Evolutionary conservation across 2,797 vertebrate genomes (phyloP).

Genomic region (Melopsittacus undulatus): DNA sequence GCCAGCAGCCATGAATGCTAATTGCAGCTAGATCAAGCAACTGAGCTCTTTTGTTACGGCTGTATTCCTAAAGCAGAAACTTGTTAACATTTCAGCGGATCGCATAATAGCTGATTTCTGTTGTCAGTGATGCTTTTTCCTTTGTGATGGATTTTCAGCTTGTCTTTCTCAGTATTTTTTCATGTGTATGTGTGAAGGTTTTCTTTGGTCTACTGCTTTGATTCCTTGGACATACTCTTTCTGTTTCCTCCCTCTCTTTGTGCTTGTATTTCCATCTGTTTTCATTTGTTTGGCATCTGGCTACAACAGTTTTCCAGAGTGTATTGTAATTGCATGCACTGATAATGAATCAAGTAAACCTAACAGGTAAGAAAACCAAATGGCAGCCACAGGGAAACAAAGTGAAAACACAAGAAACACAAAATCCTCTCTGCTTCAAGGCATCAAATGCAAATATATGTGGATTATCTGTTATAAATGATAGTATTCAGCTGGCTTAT

Average conservation of each 20-base stretch:
- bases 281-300: conserved; percentile 74
- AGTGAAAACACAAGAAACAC: conserved; percentile 58
- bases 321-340: conserved; percentile 72
- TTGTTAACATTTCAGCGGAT: conserved; percentile 40
- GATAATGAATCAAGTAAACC: conserved; percentile 69
- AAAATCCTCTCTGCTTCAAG: conserved; percentile 34
- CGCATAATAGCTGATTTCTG: conserved; percentile 15
- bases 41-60: not conserved
- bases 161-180: conserved; percentile 32
- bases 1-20: conserved; percentile 36
- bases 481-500: conserved; percentile 12
- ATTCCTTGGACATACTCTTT: conserved; percentile 30
- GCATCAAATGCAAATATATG: conserved; percentile 1
- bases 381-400: conserved; percentile 64
- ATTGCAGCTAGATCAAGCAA: conserved; percentile 36
- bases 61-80: conserved; percentile 38
- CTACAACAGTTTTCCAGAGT: conserved; percentile 59
- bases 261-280: conserved; percentile 72
- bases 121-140: not conserved
- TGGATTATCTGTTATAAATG: conserved; percentile 10
- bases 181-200: not conserved
- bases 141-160: conserved; percentile 32
- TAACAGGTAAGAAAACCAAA: conserved; percentile 69
- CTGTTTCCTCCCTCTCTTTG: conserved; percentile 17
- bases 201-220: conserved; percentile 48